Evolutionary conservation across 1,140 invertebrate species (phyloP), one percentile per base, ranked within the genome.

Genomic region (Trichoplusia ni): DNA sequence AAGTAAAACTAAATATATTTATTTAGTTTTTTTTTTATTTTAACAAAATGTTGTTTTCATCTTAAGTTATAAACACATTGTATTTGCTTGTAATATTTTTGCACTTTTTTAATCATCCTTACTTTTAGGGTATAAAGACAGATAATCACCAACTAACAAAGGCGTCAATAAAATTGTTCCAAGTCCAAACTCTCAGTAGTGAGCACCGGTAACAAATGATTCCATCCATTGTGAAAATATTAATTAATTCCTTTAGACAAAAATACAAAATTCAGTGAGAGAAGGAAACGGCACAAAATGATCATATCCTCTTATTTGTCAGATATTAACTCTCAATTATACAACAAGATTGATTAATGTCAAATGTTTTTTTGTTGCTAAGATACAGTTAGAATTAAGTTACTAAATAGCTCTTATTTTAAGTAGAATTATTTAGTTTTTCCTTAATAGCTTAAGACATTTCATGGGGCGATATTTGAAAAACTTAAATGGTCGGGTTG

Each of bases 221-320:
- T 76, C 71, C 40, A 47, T 56, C 46, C 69, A 75, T 77, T 80
- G 77, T 76, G 75, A 76, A 80, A 77, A 74, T 80, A 80, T 76
- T 80, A 80, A 80, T 80, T 80, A 80, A 80, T 80, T 77, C 66
- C 67, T 49, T 65, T 59, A 58, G 37, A 58, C 61, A 63, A 66
- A 71, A 79, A 78, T 71, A 74, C 62, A 72, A 42, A 56, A 56
- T 13, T 58, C 38, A 35, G 31, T 60, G 47, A 38, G 64, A 58
- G 64, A 56, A 21, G 29, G 33, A 65, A 64, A 60, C 47, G 8
- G 54, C n/a, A 49, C 56, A n/a, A 14, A 56, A 29, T 25, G 53
- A 53, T 35, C 23, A 42, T 27, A 58, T 29, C 23, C 23, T 18
- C 14, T 13, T 35, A 23, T 16, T 27, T 37, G 31, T 9, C 31